Percentiles rank a stretch among this genome's conserved stretches.
Conservation (phyloP, 2,797 vertebrate species). For the Gymnoscopelus braueri region DNA sequence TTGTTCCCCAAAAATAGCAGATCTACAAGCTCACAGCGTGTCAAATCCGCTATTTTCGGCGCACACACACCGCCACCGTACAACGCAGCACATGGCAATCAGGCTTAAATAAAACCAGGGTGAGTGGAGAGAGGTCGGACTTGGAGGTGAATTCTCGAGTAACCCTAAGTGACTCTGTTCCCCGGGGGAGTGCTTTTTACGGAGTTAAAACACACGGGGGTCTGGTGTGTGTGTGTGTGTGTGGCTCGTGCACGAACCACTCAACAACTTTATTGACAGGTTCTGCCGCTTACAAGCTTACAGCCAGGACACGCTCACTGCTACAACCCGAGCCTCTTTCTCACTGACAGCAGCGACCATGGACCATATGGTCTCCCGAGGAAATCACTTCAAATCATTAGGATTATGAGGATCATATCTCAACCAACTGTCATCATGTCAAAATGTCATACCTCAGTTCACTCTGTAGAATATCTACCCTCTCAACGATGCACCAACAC, state of each 20-base stretch:
- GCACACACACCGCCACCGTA: too few relatives aligned
- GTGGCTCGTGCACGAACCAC: conserved; percentile 76
- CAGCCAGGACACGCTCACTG: conserved; percentile 76
- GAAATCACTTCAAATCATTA: conserved; percentile 47
- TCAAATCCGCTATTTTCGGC: too few relatives aligned
- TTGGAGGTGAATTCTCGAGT: too few relatives aligned
- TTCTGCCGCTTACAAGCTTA: conserved; percentile 80
- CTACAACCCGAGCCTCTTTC: conserved; percentile 29
- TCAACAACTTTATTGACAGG: conserved; percentile 82
- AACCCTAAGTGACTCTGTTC: too few relatives aligned
- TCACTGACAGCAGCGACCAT: conserved; percentile 68
- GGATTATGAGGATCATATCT: conserved; percentile 37
- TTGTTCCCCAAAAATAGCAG: too few relatives aligned
- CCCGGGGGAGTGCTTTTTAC: conserved; percentile 25
- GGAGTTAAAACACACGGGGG: conserved; percentile 79
- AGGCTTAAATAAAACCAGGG: too few relatives aligned
- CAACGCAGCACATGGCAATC: too few relatives aligned
- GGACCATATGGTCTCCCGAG: conserved; percentile 56
- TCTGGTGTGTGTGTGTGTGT: conserved; percentile 64
- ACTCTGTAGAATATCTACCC: conserved; percentile 35
- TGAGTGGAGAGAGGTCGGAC: too few relatives aligned
- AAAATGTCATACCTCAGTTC: conserved; percentile 44
- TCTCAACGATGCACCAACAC: conserved; percentile 24
- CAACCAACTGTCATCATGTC: conserved; percentile 50
- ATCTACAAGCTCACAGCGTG: too few relatives aligned